Conservation (phyloP, 2,888 invertebrate species). For the Sympetrum striolatum region DNA sequence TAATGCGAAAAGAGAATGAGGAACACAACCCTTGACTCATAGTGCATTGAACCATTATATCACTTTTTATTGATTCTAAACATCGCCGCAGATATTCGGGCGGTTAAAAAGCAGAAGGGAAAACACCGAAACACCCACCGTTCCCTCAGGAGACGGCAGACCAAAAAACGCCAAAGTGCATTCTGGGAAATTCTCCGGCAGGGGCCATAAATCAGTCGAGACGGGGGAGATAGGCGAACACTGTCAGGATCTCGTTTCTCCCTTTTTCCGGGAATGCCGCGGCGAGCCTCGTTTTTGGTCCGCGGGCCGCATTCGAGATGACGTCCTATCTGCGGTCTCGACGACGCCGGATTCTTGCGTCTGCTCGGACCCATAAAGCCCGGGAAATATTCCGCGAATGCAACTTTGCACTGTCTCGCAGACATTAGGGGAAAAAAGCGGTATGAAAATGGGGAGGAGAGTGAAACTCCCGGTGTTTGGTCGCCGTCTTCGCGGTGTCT, state of each 20-base stretch:
- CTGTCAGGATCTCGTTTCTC: neutral
- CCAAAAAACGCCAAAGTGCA: too few species aligned
- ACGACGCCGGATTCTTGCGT: neutral
- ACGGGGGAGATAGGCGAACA: neutral
- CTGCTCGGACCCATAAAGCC: neutral
- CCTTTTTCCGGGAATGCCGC: neutral
- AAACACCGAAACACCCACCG: too few species aligned
- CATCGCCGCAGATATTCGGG: too few species aligned
- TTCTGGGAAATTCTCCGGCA: too few species aligned
- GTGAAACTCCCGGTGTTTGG: neutral
- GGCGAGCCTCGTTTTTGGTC: neutral
- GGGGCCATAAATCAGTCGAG: too few species aligned
- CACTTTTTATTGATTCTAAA: too few species aligned
- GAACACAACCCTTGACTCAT: too few species aligned
- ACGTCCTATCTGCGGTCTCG: neutral
- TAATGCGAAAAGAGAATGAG: too few species aligned
- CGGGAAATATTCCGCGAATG: neutral
- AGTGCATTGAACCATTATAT: too few species aligned
- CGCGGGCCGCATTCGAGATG: neutral
- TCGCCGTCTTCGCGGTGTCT: neutral
- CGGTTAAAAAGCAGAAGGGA: too few species aligned
- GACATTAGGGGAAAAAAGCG: neutral
- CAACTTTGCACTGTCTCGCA: neutral
- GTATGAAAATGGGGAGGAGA: neutral
- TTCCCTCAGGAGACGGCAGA: too few species aligned